Conservation (phyloP, 2,888 invertebrate species). For the Anoplius nigerrimus region DNA sequence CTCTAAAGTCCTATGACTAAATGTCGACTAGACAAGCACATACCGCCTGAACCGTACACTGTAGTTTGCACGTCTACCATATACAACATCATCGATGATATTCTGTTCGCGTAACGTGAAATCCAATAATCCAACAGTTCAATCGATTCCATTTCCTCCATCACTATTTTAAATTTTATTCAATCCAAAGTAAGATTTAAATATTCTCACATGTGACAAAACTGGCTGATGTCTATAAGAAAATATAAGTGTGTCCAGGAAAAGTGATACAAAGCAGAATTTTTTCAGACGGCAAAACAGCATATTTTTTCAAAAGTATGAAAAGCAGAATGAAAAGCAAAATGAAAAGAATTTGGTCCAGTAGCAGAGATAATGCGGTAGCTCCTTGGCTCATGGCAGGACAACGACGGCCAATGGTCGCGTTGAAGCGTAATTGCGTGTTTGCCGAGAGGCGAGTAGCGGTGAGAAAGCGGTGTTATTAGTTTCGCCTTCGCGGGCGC, state of each 20-base stretch:
- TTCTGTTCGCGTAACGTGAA: too few species aligned
- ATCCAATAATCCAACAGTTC: too few species aligned
- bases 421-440: conserved; percentile 62
- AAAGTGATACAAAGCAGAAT: too few species aligned
- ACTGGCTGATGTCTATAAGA: too few species aligned
- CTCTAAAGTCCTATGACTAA: conserved; percentile 43
- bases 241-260: too few species aligned
- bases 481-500: conserved; percentile 61
- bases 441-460: conserved; percentile 58
- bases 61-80: too few species aligned
- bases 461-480: conserved; percentile 64
- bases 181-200: too few species aligned
- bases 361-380: conserved; percentile 55
- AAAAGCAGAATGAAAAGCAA: conserved; percentile 11
- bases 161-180: too few species aligned
- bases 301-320: too few species aligned
- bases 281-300: neutral
- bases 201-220: too few species aligned
- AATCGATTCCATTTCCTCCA: too few species aligned
- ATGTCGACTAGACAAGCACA: conserved; percentile 51
- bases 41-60: conserved; percentile 1
- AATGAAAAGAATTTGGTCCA: conserved; percentile 46
- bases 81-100: neutral
- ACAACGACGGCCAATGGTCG: conserved; percentile 14
- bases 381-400: conserved; percentile 48